Percentiles rank a stretch among this genome's conserved stretches.
phyloP scores from a whole-genome alignment of 2,888 invertebrate species.

The Chydorus sphaericus region DNA sequence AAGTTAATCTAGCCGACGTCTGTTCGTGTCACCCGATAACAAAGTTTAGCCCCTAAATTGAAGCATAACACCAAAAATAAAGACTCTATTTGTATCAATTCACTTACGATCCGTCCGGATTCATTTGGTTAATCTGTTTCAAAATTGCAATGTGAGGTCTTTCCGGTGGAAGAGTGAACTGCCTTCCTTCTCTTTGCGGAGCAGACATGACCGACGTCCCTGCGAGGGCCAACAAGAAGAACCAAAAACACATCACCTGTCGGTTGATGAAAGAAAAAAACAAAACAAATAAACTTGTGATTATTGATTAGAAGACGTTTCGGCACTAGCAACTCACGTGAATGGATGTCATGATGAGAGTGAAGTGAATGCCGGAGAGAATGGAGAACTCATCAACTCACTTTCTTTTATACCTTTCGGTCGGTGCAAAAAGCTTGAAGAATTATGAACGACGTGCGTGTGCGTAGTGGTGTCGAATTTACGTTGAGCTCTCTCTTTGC shows the following conservation, averaged over 20 bases:
- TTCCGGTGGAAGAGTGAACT: not conserved
- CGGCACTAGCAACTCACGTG: not conserved
- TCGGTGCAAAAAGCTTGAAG: no score
- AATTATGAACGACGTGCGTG: slow-evolving; percentile 1
- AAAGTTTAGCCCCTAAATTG: no score
- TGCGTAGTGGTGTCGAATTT: not conserved
- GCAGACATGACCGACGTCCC: not conserved
- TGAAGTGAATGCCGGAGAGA: no score
- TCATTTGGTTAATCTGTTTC: slow-evolving; percentile 62
- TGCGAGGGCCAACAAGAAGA: not conserved
- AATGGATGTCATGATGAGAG: no score
- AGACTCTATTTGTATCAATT: no score
- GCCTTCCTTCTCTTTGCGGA: not conserved
- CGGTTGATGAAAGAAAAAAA: not conserved
- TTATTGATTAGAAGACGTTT: not conserved
- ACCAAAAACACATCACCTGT: not conserved
- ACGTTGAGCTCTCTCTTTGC: not conserved
- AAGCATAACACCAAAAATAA: no score
- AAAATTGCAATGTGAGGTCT: slow-evolving; percentile 40
- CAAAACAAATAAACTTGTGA: not conserved
- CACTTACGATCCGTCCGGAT: slow-evolving; percentile 57
- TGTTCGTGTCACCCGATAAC: no score
- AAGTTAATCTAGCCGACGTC: no score
- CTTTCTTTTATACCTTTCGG: no score
- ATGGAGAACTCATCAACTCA: no score